Conservation (phyloP, 2,888 invertebrate species). For the Eledone cirrhosa region DNA sequence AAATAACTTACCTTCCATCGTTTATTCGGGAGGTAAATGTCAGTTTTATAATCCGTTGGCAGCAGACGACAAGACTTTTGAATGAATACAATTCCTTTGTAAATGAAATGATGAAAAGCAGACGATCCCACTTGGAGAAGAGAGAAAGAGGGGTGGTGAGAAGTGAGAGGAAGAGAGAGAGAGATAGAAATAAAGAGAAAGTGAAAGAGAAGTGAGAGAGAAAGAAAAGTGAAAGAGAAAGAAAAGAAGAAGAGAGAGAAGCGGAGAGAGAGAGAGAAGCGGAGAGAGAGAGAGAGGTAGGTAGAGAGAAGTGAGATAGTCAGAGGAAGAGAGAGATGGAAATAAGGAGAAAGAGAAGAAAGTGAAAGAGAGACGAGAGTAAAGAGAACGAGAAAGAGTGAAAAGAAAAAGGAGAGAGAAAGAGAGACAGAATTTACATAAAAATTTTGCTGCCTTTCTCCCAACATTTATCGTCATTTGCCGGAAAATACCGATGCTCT, state of each 20-base stretch:
- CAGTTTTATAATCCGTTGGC: too few species aligned
- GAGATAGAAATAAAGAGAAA: not conserved
- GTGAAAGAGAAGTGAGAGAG: not conserved
- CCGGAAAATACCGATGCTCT: too few species aligned
- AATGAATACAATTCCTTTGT: too few species aligned
- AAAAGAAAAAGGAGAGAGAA: not conserved
- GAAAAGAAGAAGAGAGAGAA: not conserved
- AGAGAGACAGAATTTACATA: not conserved
- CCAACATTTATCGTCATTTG: too few species aligned
- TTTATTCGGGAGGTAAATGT: too few species aligned
- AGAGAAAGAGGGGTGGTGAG: not conserved
- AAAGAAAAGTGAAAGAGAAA: not conserved
- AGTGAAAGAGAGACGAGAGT: not conserved
- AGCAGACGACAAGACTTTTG: too few species aligned
- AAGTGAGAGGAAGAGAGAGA: not conserved
- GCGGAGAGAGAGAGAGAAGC: not conserved
- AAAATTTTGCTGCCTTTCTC: too few species aligned
- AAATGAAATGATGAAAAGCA: too few species aligned
- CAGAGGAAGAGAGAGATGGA: not conserved
- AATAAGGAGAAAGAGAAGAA: not conserved
- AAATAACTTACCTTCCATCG: too few species aligned
- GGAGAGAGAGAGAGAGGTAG: conserved; percentile 4
- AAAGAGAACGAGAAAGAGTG: not conserved
- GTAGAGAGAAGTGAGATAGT: not conserved
- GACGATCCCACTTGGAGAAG: not conserved